Conservation (phyloP, 1,140 invertebrate species). For the Cyphomyrmex costatus region DNA sequence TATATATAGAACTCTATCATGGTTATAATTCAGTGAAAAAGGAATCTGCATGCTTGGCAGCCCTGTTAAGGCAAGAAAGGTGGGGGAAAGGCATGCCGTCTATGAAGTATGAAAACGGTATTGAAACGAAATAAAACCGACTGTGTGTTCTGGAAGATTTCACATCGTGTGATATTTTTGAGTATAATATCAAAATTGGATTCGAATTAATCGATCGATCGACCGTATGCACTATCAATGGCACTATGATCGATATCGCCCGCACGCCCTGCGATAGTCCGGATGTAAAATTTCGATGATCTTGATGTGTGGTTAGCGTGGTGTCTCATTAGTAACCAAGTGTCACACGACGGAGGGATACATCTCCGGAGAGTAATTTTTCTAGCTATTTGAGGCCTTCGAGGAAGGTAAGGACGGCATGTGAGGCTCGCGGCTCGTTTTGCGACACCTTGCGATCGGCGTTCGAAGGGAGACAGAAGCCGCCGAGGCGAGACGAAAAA, state of each 20-base stretch:
- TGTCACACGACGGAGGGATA: constrained; percentile 45
- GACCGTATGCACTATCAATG: constrained; percentile 16
- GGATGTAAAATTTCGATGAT: constrained; percentile 61
- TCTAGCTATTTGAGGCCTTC: constrained; percentile 62
- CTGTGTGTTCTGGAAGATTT: constrained; percentile 32
- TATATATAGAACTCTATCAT: no score
- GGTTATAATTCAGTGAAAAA: no score
- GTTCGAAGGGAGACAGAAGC: no score
- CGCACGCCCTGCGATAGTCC: constrained; percentile 42
- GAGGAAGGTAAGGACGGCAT: constrained; percentile 66
- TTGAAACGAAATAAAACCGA: constrained; percentile 74
- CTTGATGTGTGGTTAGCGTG: constrained; percentile 35
- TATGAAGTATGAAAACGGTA: constrained; percentile 68
- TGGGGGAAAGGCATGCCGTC: constrained; percentile 67
- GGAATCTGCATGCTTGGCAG: constrained; percentile 34
- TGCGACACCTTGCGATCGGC: neutral
- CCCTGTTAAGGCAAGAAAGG: constrained; percentile 25
- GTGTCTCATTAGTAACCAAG: constrained; percentile 28
- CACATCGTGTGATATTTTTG: constrained; percentile 63
- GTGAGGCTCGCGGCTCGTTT: neutral
- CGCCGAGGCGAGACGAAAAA: neutral
- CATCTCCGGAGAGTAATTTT: constrained; percentile 39
- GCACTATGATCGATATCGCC: constrained; percentile 64
- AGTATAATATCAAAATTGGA: constrained; percentile 54
- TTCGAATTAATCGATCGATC: constrained; percentile 60